Base-by-base conservation (phyloP, 1,140 invertebrate species). In the Eufriesea mexicana region DNA sequence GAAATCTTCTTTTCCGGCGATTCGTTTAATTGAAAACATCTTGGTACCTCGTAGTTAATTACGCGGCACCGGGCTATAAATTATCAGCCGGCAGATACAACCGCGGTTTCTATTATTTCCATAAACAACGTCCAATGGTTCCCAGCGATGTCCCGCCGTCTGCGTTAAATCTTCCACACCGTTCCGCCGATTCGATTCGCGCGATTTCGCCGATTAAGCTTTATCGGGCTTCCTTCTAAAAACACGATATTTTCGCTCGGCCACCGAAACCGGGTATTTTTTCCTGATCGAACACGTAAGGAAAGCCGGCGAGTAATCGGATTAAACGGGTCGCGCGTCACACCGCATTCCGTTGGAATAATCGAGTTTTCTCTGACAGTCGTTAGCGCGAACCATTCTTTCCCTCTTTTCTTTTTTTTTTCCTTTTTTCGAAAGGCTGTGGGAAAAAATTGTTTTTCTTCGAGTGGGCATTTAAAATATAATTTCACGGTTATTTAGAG, bases 141-240 rank as follows among this genome's bases (percentile, higher is more conserved):
- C 23, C n/a, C 23, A 10, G 45, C 23, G 35, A 35, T 35, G 35
- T 35, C 35, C 35, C 35, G 35, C 5, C 8, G 14, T 35, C 62
- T 14, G 20, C 1, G 7, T 12, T 0, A 66, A 42, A 42, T 45
- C 42, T 45, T 45, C 4, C 14, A 0, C 2, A 8, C 14, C 18
- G 25, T 5, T 2, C 5, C 20, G 18, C 18, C 75, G 49, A 35
- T 2, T 66, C 28, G 23, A 42, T 67, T n/a, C 47, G 23, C 12
- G 35, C 18, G 28, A 45, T 77, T 67, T 67, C 75, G 8, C 25
- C 28, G 28, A 77, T 77, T 55, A 64, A 67, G 51, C 66, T 77
- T 67, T 23, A 55, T 77, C 62, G 47, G 42, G 23, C 23, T 35
- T 23, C n/a, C 23, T 35, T 28, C 23, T 45, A 18, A 42, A 77